A percentile compares a stretch with the other conserved stretches of the same genome.
Evolutionary conservation across 2,888 invertebrate species (phyloP).

Genomic region (Agonopterix alstromeriana): DNA sequence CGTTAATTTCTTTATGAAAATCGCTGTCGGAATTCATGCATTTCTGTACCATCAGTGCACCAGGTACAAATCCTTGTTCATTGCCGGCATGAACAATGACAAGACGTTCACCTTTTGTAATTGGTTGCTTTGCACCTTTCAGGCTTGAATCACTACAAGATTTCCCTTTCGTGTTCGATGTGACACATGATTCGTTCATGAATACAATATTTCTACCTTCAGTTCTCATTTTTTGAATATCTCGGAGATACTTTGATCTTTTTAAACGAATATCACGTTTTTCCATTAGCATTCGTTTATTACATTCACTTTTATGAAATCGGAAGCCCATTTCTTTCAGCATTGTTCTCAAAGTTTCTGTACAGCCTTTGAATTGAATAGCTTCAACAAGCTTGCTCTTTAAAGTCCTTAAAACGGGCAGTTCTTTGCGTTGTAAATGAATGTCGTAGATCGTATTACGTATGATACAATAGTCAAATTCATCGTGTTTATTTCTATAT

Average conservation of each 20-base stretch:
- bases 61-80: constrained; percentile 8
- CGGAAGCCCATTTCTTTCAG: background rate
- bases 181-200: background rate
- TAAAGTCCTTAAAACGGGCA: background rate
- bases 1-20: constrained; percentile 8
- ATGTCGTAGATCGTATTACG: background rate
- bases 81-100: constrained; percentile 4
- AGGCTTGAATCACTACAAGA: background rate
- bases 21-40: constrained; percentile 1
- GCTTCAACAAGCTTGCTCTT: background rate
- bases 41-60: constrained; percentile 4
- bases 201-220: background rate
- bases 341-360: background rate
- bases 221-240: constrained; percentile 4
- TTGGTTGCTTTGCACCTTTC: background rate
- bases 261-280: background rate
- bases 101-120: background rate
- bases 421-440: background rate
- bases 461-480: background rate
- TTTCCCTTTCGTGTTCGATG: background rate
- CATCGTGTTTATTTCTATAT: background rate
- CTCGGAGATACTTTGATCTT: background rate
- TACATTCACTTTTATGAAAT: background rate
- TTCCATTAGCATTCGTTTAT: background rate
- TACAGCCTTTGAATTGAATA: background rate